phyloP scores from a whole-genome alignment of 2,113 vertebrate genomes.

The Anolis carolinensis region DNA sequence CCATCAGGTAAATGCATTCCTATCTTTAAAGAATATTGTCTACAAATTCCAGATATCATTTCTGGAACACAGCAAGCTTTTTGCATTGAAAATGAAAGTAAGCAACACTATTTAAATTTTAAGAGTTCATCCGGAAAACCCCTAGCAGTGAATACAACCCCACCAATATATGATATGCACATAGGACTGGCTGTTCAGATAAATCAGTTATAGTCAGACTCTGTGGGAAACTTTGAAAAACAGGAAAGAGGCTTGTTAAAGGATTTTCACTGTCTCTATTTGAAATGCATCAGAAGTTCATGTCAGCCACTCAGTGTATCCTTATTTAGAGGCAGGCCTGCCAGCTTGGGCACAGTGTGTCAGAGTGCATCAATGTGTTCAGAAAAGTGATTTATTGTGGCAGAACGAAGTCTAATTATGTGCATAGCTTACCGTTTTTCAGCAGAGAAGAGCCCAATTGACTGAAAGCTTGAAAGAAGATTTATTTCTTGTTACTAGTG shows the following conservation, averaged over 20 bases:
- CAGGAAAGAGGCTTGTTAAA: constrained; percentile 54
- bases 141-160: constrained; percentile 6
- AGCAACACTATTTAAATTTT: constrained; percentile 32
- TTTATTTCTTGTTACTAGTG: constrained; percentile 40
- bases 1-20: neutral
- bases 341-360: constrained; percentile 63
- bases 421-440: constrained; percentile 62
- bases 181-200: constrained; percentile 24
- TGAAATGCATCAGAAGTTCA: constrained; percentile 70
- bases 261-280: constrained; percentile 43
- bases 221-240: constrained; percentile 50
- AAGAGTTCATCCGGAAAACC: constrained; percentile 42
- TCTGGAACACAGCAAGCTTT: neutral
- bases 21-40: neutral
- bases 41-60: constrained; percentile 26
- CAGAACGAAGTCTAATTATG: constrained; percentile 70
- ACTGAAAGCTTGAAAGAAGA: constrained; percentile 54
- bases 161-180: neutral
- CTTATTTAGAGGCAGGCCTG: constrained; percentile 64
- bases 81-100: constrained; percentile 24
- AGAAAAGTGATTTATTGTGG: constrained; percentile 72
- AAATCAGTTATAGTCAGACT: constrained; percentile 53
- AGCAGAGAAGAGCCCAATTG: constrained; percentile 54
- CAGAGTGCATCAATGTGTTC: constrained; percentile 68
- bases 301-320: constrained; percentile 68